Base-by-base conservation (phyloP, 1,140 invertebrate genomes). In the Drosophila arawakana region DNA sequence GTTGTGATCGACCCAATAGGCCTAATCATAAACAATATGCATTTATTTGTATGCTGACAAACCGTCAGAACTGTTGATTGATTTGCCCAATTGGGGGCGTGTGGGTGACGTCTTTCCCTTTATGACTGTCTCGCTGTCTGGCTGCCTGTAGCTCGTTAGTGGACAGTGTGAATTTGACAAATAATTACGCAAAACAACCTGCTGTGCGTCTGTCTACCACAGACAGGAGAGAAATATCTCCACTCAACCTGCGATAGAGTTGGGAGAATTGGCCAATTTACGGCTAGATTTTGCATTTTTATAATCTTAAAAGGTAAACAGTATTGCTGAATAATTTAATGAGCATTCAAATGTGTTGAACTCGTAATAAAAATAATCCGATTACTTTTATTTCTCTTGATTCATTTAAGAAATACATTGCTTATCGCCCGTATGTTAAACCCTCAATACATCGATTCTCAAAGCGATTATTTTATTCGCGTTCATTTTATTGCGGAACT, bases 171-270 rank as follows among this genome's bases (percentile, higher is more conserved):
- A 90, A 88, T 88, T 91, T 81, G 80, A 88, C 80, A 89, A 89
- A 89, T 90, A 89, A 89, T 89, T 89, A 85, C 67, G 74, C 47
- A 79, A 80, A 72, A 58, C 80, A 78, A 81, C 84, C 84, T 80
- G 85, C 85, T 89, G 82, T 66, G 80, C 62, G 37, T 71, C 59
- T 76, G 59, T 71, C 59, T 76, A 52, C 37, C 68, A 49, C 65
- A 65, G 57, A 61, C 61, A 73, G 69, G 47, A 43, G n/a, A 13
- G 13, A 41, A 39, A 37, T 30, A n/a, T n/a, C 37, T 7, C 47
- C 49, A 2, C n/a, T 21, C 55, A 43, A 7, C 11, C 58, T 3
- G 6, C 4, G 25, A 6, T 2, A 30, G 25, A 5, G 25, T 30
- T 30, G 25, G 15, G 15, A 15, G 15, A 15, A 1, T 15, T 30